phyloP scores from a whole-genome alignment of 1,140 invertebrate species.

The Drosophila orosa region DNA sequence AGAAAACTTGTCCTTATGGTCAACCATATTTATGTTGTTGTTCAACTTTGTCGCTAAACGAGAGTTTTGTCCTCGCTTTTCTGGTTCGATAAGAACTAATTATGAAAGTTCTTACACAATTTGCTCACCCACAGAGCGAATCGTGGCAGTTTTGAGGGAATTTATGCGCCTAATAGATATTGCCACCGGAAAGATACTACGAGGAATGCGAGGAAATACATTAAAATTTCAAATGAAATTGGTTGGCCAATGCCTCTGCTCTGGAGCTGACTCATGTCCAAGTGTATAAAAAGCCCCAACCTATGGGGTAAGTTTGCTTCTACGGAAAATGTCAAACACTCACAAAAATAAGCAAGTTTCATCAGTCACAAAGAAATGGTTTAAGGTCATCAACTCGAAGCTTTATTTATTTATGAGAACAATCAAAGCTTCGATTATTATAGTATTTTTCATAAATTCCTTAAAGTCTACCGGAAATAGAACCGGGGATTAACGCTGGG shows the following conservation, averaged over 20 bases:
- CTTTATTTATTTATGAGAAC: conserved; percentile 3
- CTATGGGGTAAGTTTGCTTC: background rate
- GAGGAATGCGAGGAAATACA: conserved; percentile 17
- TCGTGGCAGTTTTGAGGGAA: conserved; percentile 1
- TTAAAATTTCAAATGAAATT: conserved; percentile 46
- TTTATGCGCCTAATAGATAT: conserved; percentile 23
- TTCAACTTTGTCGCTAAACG: conserved; percentile 41
- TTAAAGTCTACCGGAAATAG: conserved; percentile 23
- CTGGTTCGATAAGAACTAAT: conserved; percentile 48
- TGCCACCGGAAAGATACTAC: conserved; percentile 25
- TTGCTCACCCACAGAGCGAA: conserved; percentile 2
- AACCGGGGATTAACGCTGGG: conserved; percentile 25
- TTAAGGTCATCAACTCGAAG: conserved; percentile 15
- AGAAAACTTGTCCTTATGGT: conserved; percentile 49
- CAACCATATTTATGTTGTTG: conserved; percentile 45
- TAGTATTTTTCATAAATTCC: conserved; percentile 6
- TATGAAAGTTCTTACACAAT: conserved; percentile 42
- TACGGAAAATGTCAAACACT: conserved; percentile 38
- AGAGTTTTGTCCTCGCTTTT: conserved; percentile 41
- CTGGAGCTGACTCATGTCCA: conserved; percentile 28
- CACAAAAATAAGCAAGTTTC: conserved; percentile 3
- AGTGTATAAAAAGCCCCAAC: conserved; percentile 18
- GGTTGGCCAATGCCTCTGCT: conserved; percentile 7
- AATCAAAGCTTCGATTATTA: background rate
- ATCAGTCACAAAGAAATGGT: conserved; percentile 5